Base-by-base conservation (phyloP, 2,888 invertebrate genomes). In the Lasius fuliginosus region DNA sequence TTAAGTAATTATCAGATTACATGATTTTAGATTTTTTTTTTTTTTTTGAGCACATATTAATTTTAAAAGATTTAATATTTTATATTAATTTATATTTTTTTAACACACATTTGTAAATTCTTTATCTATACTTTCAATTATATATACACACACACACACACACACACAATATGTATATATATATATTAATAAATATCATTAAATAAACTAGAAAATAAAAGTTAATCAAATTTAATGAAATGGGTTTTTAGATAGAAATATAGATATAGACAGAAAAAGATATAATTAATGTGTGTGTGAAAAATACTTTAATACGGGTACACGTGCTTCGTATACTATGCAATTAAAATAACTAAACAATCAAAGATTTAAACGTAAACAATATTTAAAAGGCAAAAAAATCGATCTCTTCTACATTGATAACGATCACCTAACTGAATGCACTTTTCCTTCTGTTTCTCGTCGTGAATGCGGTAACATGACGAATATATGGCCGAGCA, bases 381-480 rank as follows among this genome's bases (percentile, higher is more conserved):
- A 27, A 23, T 58, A 30, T 36, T 23, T n/a, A n/a, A 30, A n/a
- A 8, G 42, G 3, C n/a, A 42, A 58, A 74, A 64, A 27, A 49
- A 49, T 68, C 30, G 5, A 49, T 33, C 33, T n/a, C 4, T 8
- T 12, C 1, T 18, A 6, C 30, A 42, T 46, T 58, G 40, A 77
- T 71, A 58, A 79, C 33, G 12, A 46, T 12, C 30, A 8, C 30
- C 42, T 60, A 18, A 40, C 40, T n/a, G 5, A 56, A 58, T 33
- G 30, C 67, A 42, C 77, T 79, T 79, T 46, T 46, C 30, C 6
- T 68, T n/a, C 56, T 68, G 33, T 79, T 58, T 73, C 58, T 73
- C 58, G 12, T 74, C 46, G 62, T 64, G 23, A 84, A 82, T 73
- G 60, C 67, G 67, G 60, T 64, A 76, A 82, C 79, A 40, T 53